Base-by-base conservation (phyloP, 2,888 invertebrate genomes). In the Andrena praecox region DNA sequence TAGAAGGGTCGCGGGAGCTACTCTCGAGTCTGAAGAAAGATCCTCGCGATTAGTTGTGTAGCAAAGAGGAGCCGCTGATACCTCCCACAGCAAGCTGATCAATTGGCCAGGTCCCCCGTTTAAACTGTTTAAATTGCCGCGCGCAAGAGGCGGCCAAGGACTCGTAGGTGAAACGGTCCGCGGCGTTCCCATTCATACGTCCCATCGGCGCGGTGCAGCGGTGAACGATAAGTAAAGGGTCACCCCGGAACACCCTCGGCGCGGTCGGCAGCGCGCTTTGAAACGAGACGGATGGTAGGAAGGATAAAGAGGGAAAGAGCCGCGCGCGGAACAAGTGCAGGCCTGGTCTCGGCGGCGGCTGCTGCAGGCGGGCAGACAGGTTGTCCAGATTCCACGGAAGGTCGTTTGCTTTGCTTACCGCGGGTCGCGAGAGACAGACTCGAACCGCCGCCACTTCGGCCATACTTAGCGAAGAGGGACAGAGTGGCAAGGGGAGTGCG, bases 311-410 rank as follows among this genome's bases (percentile, higher is more conserved):
- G 71, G 75, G 66, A 74, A 73, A 56, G 87, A 76, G 59, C 81
- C 76, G 78, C 68, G 76, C 63, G 74, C 84, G 85, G 90, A 92
- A 91, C 92, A 92, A 92, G 92, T 91, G 92, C 91, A 89, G 85
- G 86, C 87, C 90, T 90, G 89, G 89, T 89, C 90, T 88, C 89
- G 87, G 89, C 86, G 87, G 85, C 85, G 89, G 86, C 85, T 88
- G 86, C 85, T 88, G 90, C 91, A 90, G 90, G 88, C 91, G 90
- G 90, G 92, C 92, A 93, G 93, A 93, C 94, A 94, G 94, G 94
- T 94, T 93, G 93, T 93, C 93, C 94, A 93, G 93, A 94, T 94
- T 93, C 94, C 94, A 93, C 89, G 93, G 93, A 94, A 94, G 94
- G 94, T 94, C 94, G 94, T 94, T 94, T 93, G 94, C 93, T 94